These are phyloP conservation scores for Metallyticus violacea DNA, from an alignment of 2,888 invertebrate genomes.

Conservation along the genomic window DNA sequence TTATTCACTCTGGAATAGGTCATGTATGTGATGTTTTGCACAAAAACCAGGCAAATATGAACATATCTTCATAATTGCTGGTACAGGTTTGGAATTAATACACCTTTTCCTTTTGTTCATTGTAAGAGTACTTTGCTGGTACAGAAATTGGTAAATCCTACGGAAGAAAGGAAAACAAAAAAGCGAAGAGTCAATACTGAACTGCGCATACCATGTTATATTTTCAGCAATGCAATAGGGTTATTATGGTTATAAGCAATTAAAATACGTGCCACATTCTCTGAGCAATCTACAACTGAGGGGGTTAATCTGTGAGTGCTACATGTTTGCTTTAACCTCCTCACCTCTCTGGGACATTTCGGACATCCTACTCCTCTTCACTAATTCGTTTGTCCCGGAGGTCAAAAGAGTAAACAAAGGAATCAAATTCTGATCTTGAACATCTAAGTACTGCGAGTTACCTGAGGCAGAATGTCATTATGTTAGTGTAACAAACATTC, in stretches of 20 bases:
- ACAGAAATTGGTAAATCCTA: neutral
- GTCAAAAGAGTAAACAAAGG: neutral
- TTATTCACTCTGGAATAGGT: too few relatives aligned
- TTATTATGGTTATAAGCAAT: neutral
- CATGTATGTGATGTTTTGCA: too few relatives aligned
- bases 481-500: neutral
- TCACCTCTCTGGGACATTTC: neutral
- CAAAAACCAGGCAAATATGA: too few relatives aligned
- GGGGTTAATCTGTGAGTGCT: neutral
- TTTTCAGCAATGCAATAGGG: neutral
- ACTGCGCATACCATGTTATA: neutral
- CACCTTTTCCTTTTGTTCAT: too few relatives aligned
- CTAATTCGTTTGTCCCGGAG: neutral
- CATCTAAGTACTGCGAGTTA: neutral
- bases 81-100: too few relatives aligned
- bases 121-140: neutral
- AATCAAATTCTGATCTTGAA: neutral
- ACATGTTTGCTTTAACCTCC: neutral
- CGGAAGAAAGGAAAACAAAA: neutral
- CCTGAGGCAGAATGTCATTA: neutral
- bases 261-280: neutral
- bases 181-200: neutral
- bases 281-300: neutral
- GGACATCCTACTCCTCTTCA: neutral
- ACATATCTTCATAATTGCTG: too few relatives aligned